Percentiles rank a stretch among this genome's conserved stretches.
Evolutionary conservation across 2,888 invertebrate genomes (phyloP).

Genomic region (Troides aeacus): DNA sequence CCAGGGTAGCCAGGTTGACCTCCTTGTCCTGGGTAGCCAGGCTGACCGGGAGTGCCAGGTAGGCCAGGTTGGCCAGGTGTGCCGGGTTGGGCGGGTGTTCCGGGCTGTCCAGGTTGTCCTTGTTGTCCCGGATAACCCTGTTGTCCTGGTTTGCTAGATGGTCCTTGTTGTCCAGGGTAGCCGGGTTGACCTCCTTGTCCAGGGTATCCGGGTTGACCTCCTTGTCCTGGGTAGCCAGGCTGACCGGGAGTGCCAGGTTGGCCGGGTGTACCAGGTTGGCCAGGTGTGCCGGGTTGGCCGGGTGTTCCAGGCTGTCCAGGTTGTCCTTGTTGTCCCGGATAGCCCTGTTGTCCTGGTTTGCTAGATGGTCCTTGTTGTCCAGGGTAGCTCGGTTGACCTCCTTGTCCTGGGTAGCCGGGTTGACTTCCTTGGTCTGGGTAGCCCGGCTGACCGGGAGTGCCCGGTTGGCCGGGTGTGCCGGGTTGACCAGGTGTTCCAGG

Average conservation of each 20-base stretch:
- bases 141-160: slow-evolving; percentile 35
- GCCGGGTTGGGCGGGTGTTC: slow-evolving; percentile 33
- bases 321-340: slow-evolving; percentile 5
- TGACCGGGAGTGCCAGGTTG: slow-evolving; percentile 41
- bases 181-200: slow-evolving; percentile 43
- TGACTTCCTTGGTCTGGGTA: slow-evolving; percentile 38
- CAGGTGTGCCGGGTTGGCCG: slow-evolving; percentile 38
- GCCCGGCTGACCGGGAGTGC: slow-evolving; percentile 44
- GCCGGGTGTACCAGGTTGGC: slow-evolving; percentile 34
- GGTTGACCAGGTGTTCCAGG: slow-evolving; percentile 41
- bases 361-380: slow-evolving; percentile 40
- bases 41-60: slow-evolving; percentile 30
- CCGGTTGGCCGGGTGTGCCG: slow-evolving; percentile 36
- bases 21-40: too few species aligned
- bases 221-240: slow-evolving; percentile 43
- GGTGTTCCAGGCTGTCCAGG: slow-evolving; percentile 42
- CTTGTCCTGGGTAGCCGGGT: slow-evolving; percentile 36
- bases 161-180: slow-evolving; percentile 37
- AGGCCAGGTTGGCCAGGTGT: slow-evolving; percentile 3
- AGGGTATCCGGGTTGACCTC: slow-evolving; percentile 36
- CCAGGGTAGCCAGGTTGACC: slow-evolving; percentile 28
- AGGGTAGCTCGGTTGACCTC: slow-evolving; percentile 8
- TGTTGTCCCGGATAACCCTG: slow-evolving; percentile 18
- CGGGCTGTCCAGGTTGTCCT: slow-evolving; percentile 40
- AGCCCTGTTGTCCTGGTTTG: slow-evolving; percentile 29